Conservation (phyloP, 2,113 vertebrate species). For the Mustela nigripes region DNA sequence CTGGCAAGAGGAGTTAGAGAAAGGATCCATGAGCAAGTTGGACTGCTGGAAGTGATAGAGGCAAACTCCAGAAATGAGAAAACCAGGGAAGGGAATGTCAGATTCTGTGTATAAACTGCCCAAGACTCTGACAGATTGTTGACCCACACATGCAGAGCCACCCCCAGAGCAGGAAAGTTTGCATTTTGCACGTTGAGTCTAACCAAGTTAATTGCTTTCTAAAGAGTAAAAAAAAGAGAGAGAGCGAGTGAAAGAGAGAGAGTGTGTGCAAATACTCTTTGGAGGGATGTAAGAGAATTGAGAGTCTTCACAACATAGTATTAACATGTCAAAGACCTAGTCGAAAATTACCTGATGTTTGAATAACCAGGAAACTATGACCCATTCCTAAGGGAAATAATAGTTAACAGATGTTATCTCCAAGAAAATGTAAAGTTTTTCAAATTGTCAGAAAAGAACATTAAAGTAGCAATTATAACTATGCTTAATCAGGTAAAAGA, state of each 20-base stretch:
- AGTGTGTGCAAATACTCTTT: not conserved
- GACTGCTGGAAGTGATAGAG: not conserved
- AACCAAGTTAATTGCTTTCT: not conserved
- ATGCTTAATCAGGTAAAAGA: slow-evolving; percentile 1
- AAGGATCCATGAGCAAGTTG: not conserved
- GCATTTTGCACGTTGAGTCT: not conserved
- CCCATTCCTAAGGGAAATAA: not conserved
- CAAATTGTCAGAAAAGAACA: not conserved
- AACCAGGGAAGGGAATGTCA: not conserved
- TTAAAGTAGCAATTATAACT: not conserved
- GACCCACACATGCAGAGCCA: not conserved
- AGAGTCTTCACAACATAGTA: not conserved
- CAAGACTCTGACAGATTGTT: not conserved
- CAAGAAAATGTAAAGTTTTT: not conserved
- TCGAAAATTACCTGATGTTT: not conserved
- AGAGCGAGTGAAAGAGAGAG: not conserved
- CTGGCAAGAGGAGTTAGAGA: not conserved
- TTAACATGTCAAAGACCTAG: not conserved
- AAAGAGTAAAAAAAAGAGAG: not conserved
- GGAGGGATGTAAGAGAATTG: not conserved
- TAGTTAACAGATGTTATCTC: not conserved
- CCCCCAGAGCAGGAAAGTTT: not conserved
- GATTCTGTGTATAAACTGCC: not conserved
- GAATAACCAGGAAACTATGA: not conserved
- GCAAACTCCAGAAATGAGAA: not conserved